A percentile compares a stretch with the other conserved stretches of the same genome.
Conservation (phyloP, 2,888 invertebrate genomes). For the Tenthredo amoena region DNA sequence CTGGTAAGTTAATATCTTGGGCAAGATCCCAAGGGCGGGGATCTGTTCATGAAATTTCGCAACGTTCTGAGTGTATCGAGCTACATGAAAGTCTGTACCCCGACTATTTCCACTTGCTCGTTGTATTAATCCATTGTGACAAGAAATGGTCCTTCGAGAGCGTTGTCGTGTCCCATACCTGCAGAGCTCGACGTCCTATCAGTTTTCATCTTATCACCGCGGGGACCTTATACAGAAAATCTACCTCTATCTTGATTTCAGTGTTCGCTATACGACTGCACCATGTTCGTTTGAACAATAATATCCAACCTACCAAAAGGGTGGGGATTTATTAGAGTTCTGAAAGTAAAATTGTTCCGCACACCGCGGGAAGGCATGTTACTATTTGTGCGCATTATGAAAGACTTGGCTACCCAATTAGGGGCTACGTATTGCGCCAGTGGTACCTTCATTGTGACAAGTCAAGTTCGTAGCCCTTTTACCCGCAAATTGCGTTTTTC, state of each 20-base stretch:
- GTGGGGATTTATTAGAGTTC: neutral
- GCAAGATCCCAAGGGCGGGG: neutral
- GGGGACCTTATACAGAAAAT: neutral
- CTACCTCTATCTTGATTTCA: neutral
- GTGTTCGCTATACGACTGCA: neutral
- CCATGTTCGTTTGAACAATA: neutral
- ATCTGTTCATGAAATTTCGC: neutral
- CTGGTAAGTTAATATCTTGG: neutral
- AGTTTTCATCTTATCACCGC: conserved; percentile 28
- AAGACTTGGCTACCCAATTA: neutral
- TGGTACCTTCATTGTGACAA: neutral
- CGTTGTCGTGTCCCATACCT: neutral
- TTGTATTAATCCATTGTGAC: conserved; percentile 30
- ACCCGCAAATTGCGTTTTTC: neutral
- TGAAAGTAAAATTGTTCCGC: neutral
- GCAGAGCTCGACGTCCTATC: conserved; percentile 4
- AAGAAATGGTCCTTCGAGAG: conserved; percentile 39
- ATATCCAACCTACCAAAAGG: neutral
- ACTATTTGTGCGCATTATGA: neutral
- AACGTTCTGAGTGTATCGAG: neutral
- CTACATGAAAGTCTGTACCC: conserved; percentile 4
- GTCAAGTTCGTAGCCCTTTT: neutral
- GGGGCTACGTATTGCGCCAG: neutral
- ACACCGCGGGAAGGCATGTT: neutral
- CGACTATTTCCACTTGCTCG: conserved; percentile 22